Percentiles rank a stretch among this genome's conserved stretches.
Conservation (phyloP, 1,140 invertebrate genomes). For the Chrysomallon squamiferum region DNA sequence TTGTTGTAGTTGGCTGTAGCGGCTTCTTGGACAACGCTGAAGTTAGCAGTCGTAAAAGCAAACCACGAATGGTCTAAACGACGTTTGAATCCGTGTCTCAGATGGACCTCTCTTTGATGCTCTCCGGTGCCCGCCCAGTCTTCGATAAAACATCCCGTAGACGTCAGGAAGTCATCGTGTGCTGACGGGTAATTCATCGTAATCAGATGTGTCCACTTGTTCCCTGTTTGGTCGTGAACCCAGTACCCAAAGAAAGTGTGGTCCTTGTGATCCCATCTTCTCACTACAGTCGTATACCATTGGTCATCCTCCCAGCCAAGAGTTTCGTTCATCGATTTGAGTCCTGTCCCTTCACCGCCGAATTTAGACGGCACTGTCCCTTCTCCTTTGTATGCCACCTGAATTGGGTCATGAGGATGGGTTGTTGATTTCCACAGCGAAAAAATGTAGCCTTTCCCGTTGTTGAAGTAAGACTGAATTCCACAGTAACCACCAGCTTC, state of each 20-base stretch:
- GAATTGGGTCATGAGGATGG: slow-evolving; percentile 6
- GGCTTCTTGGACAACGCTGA: slow-evolving; percentile 8
- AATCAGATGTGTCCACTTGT: slow-evolving; percentile 30
- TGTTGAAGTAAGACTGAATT: slow-evolving; percentile 30
- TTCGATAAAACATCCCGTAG: slow-evolving; percentile 28
- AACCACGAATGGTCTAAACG: slow-evolving; percentile 17
- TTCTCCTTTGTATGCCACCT: slow-evolving; percentile 15
- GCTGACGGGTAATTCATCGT: slow-evolving; percentile 31
- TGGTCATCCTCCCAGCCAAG: slow-evolving; percentile 31
- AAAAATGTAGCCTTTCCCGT: slow-evolving; percentile 29
- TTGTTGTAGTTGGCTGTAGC: neutral
- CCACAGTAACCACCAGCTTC: slow-evolving; percentile 38
- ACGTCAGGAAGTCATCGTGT: slow-evolving; percentile 19
- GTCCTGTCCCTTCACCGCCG: slow-evolving; percentile 29
- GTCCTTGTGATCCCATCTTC: slow-evolving; percentile 25
- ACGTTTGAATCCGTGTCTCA: slow-evolving; percentile 30
- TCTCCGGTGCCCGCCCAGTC: slow-evolving; percentile 32
- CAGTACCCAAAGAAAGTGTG: slow-evolving; percentile 32
- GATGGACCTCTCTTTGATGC: slow-evolving; percentile 19
- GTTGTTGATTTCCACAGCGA: slow-evolving; percentile 28
- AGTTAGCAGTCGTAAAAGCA: slow-evolving; percentile 21
- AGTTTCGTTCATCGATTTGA: slow-evolving; percentile 36
- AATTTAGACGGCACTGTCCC: slow-evolving; percentile 28
- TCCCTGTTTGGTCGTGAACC: slow-evolving; percentile 24
- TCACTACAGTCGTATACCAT: slow-evolving; percentile 34